Evolutionary conservation across 2,888 invertebrate genomes (phyloP).

Genomic region (Melanophora roralis): DNA sequence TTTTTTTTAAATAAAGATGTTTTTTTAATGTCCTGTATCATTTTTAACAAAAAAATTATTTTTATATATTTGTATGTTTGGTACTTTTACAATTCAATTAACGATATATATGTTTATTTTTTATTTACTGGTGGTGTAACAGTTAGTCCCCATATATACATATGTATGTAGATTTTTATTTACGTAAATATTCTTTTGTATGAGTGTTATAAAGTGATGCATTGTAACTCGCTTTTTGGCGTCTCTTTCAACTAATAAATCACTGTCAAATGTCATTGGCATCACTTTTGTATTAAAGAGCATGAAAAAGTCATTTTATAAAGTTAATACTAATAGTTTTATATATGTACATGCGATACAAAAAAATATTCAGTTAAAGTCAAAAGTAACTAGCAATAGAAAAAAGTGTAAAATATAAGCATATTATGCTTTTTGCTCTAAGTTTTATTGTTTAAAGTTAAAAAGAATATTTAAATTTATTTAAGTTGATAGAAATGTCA

Average conservation of each 20-base stretch:
- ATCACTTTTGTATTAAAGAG: slow-evolving; percentile 63
- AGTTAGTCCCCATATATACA: no score
- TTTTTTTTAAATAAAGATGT: no score
- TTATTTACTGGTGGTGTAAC: no score
- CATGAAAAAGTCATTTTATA: slow-evolving; percentile 49
- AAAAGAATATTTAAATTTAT: neutral
- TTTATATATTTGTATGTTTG: no score
- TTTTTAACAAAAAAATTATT: no score
- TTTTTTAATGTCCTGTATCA: no score
- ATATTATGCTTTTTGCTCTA: no score
- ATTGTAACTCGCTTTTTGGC: slow-evolving; percentile 70
- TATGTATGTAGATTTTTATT: slow-evolving; percentile 21
- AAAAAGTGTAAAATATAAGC: neutral
- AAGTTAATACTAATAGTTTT: slow-evolving; percentile 49
- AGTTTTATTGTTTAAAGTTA: neutral
- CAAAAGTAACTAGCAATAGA: slow-evolving; percentile 26
- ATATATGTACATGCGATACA: slow-evolving; percentile 26
- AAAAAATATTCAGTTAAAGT: slow-evolving; percentile 38
- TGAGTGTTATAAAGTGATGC: slow-evolving; percentile 64
- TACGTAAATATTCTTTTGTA: slow-evolving; percentile 4
- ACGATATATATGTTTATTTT: no score
- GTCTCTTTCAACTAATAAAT: slow-evolving; percentile 74
- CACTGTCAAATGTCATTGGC: slow-evolving; percentile 77
- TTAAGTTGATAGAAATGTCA: no score
- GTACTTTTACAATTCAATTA: no score